Evolutionary conservation across 2,113 vertebrate genomes (phyloP).

Genomic region (Halcyon senegalensis): DNA sequence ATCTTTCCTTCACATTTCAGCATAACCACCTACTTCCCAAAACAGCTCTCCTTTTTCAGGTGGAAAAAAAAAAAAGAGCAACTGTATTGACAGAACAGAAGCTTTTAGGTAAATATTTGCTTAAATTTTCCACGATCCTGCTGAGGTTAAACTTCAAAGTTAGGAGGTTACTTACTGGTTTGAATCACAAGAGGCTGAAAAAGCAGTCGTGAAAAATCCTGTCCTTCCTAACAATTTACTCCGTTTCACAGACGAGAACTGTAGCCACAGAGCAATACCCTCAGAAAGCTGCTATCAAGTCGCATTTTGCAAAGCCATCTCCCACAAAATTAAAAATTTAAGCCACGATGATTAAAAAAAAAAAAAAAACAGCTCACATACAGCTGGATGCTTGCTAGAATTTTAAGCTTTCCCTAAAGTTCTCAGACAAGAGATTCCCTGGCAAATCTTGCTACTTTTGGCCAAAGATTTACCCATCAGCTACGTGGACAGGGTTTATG

Average conservation of each 20-base stretch:
- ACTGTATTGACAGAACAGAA: rapidly evolving
- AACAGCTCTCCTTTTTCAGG: background rate
- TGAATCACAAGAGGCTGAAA: background rate
- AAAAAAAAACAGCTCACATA: background rate
- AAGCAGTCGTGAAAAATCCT: background rate
- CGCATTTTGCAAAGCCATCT: background rate
- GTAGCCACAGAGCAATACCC: background rate
- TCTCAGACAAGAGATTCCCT: background rate
- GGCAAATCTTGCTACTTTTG: background rate
- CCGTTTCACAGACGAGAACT: background rate
- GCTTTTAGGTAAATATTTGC: background rate
- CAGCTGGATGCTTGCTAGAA: background rate
- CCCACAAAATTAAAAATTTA: background rate
- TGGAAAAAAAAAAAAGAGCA: background rate
- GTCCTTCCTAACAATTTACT: background rate
- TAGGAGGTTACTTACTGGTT: background rate
- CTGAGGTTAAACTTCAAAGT: background rate
- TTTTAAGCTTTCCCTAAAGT: background rate
- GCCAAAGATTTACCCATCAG: background rate
- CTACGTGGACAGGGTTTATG: background rate
- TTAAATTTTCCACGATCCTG: background rate
- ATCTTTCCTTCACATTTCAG: background rate
- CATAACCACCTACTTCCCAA: background rate
- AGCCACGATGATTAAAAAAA: background rate
- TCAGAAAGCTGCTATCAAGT: background rate